Base-by-base conservation (phyloP, 2,888 invertebrate genomes). In the Dryobota labecula region DNA sequence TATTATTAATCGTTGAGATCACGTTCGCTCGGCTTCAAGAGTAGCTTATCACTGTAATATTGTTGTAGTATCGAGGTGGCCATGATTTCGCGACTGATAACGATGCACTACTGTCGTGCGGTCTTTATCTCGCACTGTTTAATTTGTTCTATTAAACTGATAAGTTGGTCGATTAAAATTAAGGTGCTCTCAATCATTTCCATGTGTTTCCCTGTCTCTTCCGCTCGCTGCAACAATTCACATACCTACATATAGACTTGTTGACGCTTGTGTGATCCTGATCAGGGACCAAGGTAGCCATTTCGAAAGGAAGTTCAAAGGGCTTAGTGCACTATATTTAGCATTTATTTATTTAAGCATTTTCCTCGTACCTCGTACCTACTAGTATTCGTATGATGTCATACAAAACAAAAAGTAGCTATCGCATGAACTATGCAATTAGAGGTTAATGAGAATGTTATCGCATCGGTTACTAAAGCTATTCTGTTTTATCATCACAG, bases 11-110 rank as follows among this genome's bases (percentile, higher is more conserved):
- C 49, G 58, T 73, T 41, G 71, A 68, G 79, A 78, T 84, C 63
- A 73, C 85, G 87, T 80, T 74, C 43, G 77, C 51, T 36, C 73
- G 36, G 15, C 70, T 45, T 68, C 74, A 76, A 70, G 60, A 73
- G 61, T 68, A n/a, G 53, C 61, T 86, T 85, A 87, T 85, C 85
- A 85, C 87, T 86, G 77, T 58, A 38, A 64, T 74, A 53, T 68
- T 76, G 70, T 78, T 60, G 70, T 75, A 53, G 66, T 67, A 45
- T 87, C 79, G 81, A 27, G 43, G 58, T 65, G 77, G 67, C 77
- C 78, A 84, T 85, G 84, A 78, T 87, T 85, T 87, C 27, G 82
- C 84, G 60, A 76, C 70, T 82, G 85, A 85, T 85, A 85, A 68
- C 65, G 65, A n/a, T 83, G 79, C 65, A 80, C 84, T 80, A 69